Evolutionary conservation across 2,888 invertebrate species (phyloP), one percentile per base, ranked within the genome.

Genomic region (Trichopoda pennipes): DNA sequence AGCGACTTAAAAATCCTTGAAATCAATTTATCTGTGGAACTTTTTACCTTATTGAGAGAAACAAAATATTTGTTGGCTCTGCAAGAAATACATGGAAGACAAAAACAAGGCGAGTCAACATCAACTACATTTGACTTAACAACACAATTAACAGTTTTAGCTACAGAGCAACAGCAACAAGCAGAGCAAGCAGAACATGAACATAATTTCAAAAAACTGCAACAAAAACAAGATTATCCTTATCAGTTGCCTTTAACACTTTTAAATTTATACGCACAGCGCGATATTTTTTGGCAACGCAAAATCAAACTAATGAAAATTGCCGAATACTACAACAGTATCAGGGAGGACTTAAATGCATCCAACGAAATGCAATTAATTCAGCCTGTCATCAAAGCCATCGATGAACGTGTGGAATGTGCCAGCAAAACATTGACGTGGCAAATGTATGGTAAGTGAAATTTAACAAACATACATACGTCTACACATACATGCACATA

Each of bases 271-370:
- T 90, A 89, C 72, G 85, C 81, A 38, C 80, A 87, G 53, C 85
- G 88, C 61, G 86, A 90, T 72, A 87, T 86, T 32, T 87, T 89
- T 75, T 91, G 89, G 89, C 86, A 87, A 12, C 88, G 88, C 12
- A 88, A 87, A 53, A 88, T 88, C 82, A 92, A 92, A n/a, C 88
- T 93, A 49, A 92, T 93, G 85, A 93, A 94, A 60, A 94, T 94
- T 53, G 93, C 94, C 8, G 92, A 94, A 70, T 94, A 96, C 94
- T 98, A 98, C 91, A 98, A 98, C 89, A 94, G 94, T 85, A 94
- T 98, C 74, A 93, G 94, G 61, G 93, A 92, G 32, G 93, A 94
- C 2, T 77, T 80, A 38, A 84, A 64, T 32, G 58, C 93, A 70
- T 95, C 95, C 0, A 88, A 87, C 3, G 98, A 98, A 90, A 94